Evolutionary conservation across 2,888 invertebrate genomes (phyloP).

Genomic region (Trissonchulus latispiculum): DNA sequence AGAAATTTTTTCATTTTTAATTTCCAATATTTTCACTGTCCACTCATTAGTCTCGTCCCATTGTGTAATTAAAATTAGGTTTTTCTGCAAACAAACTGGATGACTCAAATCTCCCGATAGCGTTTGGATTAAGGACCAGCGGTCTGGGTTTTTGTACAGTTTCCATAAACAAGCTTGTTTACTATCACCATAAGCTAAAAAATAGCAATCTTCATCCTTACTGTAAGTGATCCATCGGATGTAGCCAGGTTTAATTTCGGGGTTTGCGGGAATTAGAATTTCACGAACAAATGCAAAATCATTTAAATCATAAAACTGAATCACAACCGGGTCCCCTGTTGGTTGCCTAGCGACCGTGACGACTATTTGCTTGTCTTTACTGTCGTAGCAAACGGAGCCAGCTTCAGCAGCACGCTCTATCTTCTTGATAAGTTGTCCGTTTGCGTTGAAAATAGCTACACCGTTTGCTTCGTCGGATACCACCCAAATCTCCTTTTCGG

Average conservation of each 20-base stretch:
- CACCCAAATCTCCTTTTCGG: neutral
- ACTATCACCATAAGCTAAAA: neutral
- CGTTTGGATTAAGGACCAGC: neutral
- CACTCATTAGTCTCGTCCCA: neutral
- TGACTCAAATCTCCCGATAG: neutral
- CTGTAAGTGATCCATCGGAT: neutral
- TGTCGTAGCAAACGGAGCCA: neutral
- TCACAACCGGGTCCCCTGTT: neutral
- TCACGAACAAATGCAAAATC: neutral
- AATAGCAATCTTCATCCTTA: neutral
- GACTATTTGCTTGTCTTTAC: neutral
- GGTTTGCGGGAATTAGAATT: neutral
- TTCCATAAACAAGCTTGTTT: neutral
- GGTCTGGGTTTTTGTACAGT: neutral
- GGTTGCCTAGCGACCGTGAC: neutral
- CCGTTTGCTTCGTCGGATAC: neutral
- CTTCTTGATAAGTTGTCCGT: neutral
- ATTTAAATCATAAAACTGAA: neutral
- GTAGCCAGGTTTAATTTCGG: neutral
- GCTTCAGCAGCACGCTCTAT: neutral
- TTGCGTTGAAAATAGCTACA: neutral
- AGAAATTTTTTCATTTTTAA: neutral
- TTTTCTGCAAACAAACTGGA: neutral
- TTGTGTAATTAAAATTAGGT: neutral
- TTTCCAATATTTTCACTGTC: neutral